Base-by-base conservation (phyloP, 1,140 invertebrate genomes). In the Heliothis subflexa region DNA sequence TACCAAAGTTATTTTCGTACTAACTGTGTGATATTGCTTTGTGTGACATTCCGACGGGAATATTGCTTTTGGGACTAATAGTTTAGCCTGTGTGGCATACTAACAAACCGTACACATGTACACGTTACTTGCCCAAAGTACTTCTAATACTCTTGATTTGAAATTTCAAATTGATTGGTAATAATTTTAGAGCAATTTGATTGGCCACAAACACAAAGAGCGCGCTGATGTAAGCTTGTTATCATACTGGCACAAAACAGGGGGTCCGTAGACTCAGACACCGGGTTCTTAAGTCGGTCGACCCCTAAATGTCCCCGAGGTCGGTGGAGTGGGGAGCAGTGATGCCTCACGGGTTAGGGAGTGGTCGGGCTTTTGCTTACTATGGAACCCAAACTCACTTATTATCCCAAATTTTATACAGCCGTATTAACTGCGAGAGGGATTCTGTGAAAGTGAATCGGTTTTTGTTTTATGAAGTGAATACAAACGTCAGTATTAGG, bases 301-400 rank as follows among this genome's bases (percentile, higher is more conserved):
- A 61, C 55, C 71, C 71, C 55, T 40, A 73, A 72, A 71, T 73
- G 40, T 45, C 33, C 16, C 55, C 16, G 54, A 61, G 71, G 71
- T 59, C 71, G 55, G 28, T 45, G 52, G 70, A 73, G 52, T 73
- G 71, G 3, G 71, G 54, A 16, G 45, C 14, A 14, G 66, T n/a
- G 50, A 55, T 71, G 25, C 49, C 68, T 55, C 68, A 25, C 50
- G 40, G 61, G 61, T 64, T 45, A 16, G 61, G 61, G 40, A 64
- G 40, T 64, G 33, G n/a, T 64, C 70, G 70, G 70, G 50, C 70
- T 16, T 45, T 45, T 52, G 16, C 52, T 54, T 72, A 72, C 70
- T 57, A 72, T 45, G 52, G 14, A 40, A 71, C 25, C 18, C 52
- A 72, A 72, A 72, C 52, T 57, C 70, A 72, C 70, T 50, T 28